Evolutionary conservation across 2,113 vertebrate genomes (phyloP).

Genomic region (Canis aureus): DNA sequence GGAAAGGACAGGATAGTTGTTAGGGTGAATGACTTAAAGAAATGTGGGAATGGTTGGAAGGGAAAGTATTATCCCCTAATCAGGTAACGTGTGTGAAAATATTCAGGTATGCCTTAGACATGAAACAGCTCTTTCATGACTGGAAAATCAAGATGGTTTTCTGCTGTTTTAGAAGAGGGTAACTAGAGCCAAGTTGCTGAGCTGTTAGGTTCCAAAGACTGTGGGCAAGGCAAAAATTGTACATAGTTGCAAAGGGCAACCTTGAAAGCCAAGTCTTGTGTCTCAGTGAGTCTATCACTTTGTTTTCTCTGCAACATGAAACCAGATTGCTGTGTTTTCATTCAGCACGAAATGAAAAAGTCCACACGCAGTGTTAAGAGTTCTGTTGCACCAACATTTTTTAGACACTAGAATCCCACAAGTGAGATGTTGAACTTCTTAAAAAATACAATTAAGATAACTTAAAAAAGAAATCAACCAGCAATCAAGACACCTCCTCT

Average conservation of each 20-base stretch:
- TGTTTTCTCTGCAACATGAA: background rate
- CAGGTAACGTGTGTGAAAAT: background rate
- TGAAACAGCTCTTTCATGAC: background rate
- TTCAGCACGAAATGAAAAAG: background rate
- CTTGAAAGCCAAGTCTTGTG: background rate
- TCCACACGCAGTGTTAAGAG: rapidly evolving
- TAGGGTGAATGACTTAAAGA: background rate
- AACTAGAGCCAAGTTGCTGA: background rate
- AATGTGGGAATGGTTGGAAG: background rate
- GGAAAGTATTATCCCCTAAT: background rate
- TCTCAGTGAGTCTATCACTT: background rate
- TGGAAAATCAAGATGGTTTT: background rate
- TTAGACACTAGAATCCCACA: background rate
- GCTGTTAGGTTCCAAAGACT: background rate
- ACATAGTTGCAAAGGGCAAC: background rate
- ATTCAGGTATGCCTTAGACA: background rate
- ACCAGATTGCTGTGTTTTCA: background rate
- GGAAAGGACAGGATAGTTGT: slow-evolving; percentile 4
- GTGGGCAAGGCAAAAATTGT: background rate
- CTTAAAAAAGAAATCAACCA: background rate
- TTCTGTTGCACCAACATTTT: background rate
- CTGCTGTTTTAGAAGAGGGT: background rate
- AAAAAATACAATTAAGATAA: background rate
- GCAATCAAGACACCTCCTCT: background rate
- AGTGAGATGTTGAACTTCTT: background rate